A percentile compares a stretch with the other conserved stretches of the same genome.
Evolutionary conservation across 2,797 vertebrate genomes (phyloP).

Genomic region (Takifugu rubripes): DNA sequence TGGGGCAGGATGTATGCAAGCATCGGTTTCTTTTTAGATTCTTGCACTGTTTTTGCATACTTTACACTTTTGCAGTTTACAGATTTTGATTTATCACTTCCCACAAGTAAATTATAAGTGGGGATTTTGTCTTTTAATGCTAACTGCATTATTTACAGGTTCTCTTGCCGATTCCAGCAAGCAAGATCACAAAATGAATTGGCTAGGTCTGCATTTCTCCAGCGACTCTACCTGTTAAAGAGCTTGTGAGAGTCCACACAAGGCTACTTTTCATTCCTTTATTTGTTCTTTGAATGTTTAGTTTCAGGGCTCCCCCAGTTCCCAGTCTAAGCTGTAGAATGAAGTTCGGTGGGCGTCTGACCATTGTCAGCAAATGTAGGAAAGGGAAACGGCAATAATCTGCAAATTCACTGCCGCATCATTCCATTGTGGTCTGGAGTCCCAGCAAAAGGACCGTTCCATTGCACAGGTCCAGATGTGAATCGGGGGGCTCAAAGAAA

Average conservation of each 20-base stretch:
- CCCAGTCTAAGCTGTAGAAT: constrained; percentile 25
- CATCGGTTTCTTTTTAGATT: not conserved
- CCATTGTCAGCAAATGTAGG: constrained; percentile 38
- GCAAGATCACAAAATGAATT: constrained; percentile 45
- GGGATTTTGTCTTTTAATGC: constrained; percentile 22
- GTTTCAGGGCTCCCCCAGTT: constrained; percentile 2
- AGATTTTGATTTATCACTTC: not conserved
- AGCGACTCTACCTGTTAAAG: not conserved
- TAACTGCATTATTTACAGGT: constrained; percentile 11
- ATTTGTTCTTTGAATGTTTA: not conserved
- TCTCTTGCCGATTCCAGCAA: constrained; percentile 34
- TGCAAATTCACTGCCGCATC: constrained; percentile 14
- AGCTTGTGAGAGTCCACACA: not conserved
- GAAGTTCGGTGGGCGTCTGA: constrained; percentile 19
- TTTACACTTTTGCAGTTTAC: not conserved
- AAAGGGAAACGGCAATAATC: constrained; percentile 4
- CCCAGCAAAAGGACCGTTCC: not conserved
- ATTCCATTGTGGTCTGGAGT: constrained; percentile 3
- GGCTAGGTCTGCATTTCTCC: constrained; percentile 23
- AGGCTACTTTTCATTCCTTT: not conserved
- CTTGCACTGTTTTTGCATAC: not conserved
- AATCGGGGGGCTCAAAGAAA: constrained; percentile 6
- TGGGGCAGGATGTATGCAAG: not conserved
- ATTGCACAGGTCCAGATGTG: constrained; percentile 10
- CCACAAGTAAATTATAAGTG: constrained; percentile 28